These are phyloP conservation scores for Allacma fusca DNA, from an alignment of 2,888 invertebrate genomes.

Conservation along the genomic window DNA sequence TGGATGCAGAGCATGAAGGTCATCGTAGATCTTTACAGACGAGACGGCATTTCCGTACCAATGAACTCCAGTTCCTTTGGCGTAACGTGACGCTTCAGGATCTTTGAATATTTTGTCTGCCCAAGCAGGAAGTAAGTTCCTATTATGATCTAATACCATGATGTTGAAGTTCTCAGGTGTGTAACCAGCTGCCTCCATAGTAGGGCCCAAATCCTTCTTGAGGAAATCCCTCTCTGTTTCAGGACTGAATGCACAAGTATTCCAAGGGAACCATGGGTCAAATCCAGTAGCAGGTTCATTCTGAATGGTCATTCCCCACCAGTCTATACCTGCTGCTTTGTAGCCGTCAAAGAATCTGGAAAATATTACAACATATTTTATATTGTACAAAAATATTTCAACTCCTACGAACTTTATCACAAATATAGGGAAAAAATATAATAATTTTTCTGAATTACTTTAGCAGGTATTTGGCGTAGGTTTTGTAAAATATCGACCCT, in stretches of 20 bases:
- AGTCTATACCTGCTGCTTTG: constrained; percentile 69
- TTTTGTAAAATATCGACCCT: constrained; percentile 50
- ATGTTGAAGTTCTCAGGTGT: constrained; percentile 62
- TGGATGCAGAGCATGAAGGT: constrained; percentile 62
- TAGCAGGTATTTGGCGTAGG: constrained; percentile 54
- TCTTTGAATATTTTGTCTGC: constrained; percentile 59
- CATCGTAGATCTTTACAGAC: constrained; percentile 49
- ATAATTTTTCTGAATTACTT: no score
- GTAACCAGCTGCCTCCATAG: constrained; percentile 62
- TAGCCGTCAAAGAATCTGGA: constrained; percentile 62
- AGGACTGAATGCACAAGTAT: constrained; percentile 63
- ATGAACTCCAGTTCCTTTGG: constrained; percentile 48
- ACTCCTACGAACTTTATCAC: no score
- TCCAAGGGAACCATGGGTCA: constrained; percentile 63
- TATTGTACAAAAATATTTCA: not conserved
- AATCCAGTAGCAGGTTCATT: constrained; percentile 56
- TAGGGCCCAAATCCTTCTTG: constrained; percentile 63
- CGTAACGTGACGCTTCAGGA: constrained; percentile 48
- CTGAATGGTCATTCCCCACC: constrained; percentile 79
- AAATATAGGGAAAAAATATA: no score
- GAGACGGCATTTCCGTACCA: constrained; percentile 34
- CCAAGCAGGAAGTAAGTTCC: constrained; percentile 59
- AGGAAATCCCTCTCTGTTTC: constrained; percentile 64
- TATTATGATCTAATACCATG: constrained; percentile 64
- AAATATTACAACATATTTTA: not conserved